Base-by-base conservation (phyloP, 2,113 vertebrate genomes). In the Tragelaphus strepsiceros region DNA sequence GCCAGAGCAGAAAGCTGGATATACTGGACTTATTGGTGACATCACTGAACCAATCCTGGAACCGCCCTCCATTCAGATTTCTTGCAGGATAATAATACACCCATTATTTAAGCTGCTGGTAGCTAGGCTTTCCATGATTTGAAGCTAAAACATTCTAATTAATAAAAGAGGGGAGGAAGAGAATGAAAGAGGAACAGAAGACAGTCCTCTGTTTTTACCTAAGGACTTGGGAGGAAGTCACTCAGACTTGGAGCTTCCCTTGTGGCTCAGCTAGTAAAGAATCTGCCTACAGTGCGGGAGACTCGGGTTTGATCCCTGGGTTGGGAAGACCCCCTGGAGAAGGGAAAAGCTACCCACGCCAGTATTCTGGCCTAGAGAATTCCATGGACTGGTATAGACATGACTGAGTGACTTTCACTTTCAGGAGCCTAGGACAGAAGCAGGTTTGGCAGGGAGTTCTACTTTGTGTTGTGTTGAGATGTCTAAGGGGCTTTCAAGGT, bases 61-160 rank as follows among this genome's bases (percentile, higher is more conserved):
- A 87, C 28, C 0, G 2, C 61, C 87, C 78, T 87, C 17, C 24
- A 24, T 58, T 90, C 84, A 58, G 49, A 80, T 89, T 91, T 85
- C 54, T 96, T 93, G 53, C 15, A 6, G 87, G 80, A 92, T 93
- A 93, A 97, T 93, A 95, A 95, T 95, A 81, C 30, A 39, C 62
- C 88, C 84, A 80, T 64, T 96, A 94, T 97, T 90, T 92, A 96
- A 80, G 35, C 39, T 35, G 28, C 3, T 30, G 26, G 43, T 89
- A 83, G 9, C 28, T 67, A 78, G 71, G 80, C 13, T 94, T 92
- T 96, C 88, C 78, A 24, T 83, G 95, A 80, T 32, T 81, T 95
- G 56, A 43, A 83, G 89, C 85, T 59, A 58, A 80, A 86, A 91
- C 30, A 26, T 51, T 85, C 77, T 92, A 80, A 61, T 71, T 64